A percentile compares a stretch with the other conserved stretches of the same genome.
Evolutionary conservation across 2,888 invertebrate species (phyloP).

Genomic region (Sphaeridia pumilis): DNA sequence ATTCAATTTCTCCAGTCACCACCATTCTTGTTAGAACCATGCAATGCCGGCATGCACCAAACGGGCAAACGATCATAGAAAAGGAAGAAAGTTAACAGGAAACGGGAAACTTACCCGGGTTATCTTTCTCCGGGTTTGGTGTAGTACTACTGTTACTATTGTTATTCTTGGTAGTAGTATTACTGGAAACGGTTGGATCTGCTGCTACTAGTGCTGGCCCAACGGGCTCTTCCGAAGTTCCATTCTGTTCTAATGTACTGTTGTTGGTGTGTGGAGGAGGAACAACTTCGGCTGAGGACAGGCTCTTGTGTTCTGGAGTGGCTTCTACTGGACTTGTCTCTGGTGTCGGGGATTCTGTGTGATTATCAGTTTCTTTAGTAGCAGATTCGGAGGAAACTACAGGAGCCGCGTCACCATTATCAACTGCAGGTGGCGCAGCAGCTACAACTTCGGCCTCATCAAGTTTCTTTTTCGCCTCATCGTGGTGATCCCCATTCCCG

Average conservation of each 20-base stretch:
- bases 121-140: constrained; percentile 2
- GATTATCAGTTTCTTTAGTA: constrained; percentile 11
- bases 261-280: too few species aligned
- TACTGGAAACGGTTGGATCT: constrained; percentile 5
- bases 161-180: constrained; percentile 12
- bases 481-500: background rate
- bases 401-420: background rate
- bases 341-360: constrained; percentile 9
- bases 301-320: constrained; percentile 6
- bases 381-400: background rate
- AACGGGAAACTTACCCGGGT: constrained; percentile 15
- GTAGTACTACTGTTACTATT: constrained; percentile 12
- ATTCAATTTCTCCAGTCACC: too few species aligned
- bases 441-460: background rate
- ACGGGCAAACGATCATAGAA: too few species aligned
- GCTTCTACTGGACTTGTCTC: constrained; percentile 6
- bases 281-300: too few species aligned
- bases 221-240: constrained; percentile 2
- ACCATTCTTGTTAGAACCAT: too few species aligned
- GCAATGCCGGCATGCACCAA: too few species aligned
- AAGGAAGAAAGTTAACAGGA: too few species aligned
- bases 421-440: background rate
- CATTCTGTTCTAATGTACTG: too few species aligned
- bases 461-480: background rate
- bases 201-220: background rate